Conservation (phyloP, 2,113 vertebrate genomes). For the Bungarus multicinctus region DNA sequence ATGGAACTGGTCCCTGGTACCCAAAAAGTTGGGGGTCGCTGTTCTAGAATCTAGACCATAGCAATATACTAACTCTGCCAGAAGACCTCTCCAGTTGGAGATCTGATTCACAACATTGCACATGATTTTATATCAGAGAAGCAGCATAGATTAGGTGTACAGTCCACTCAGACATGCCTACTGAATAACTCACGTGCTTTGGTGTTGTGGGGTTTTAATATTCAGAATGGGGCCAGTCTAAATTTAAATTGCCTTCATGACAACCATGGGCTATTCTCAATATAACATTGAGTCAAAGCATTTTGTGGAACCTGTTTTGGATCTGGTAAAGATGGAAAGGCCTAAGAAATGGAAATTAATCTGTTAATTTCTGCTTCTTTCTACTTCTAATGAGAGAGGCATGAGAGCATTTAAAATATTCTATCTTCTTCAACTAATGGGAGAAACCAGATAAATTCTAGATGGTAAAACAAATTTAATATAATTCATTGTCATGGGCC, state of each 20-base stretch:
- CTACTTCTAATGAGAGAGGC: neutral
- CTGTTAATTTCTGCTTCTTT: neutral
- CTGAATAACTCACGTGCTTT: neutral
- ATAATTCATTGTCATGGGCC: neutral
- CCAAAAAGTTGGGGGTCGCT: no score
- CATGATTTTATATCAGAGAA: neutral
- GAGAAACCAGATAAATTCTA: neutral
- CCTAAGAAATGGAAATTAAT: neutral
- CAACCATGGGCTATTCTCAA: neutral
- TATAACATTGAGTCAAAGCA: neutral
- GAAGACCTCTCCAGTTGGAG: neutral
- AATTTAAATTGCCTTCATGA: neutral
- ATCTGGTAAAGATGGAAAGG: neutral
- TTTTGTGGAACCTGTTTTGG: neutral
- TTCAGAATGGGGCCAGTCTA: neutral
- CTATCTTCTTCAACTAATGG: neutral
- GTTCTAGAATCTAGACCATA: neutral
- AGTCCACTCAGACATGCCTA: neutral
- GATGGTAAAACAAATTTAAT: neutral
- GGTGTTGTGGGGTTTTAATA: neutral
- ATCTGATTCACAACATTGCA: neutral
- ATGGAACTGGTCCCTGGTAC: no score
- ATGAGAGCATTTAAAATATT: neutral
- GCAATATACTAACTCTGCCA: neutral
- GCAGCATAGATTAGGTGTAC: neutral